These are phyloP conservation scores for Chlamydotis undulata DNA, from an alignment of 2,113 vertebrate species.

Conservation along the genomic window DNA sequence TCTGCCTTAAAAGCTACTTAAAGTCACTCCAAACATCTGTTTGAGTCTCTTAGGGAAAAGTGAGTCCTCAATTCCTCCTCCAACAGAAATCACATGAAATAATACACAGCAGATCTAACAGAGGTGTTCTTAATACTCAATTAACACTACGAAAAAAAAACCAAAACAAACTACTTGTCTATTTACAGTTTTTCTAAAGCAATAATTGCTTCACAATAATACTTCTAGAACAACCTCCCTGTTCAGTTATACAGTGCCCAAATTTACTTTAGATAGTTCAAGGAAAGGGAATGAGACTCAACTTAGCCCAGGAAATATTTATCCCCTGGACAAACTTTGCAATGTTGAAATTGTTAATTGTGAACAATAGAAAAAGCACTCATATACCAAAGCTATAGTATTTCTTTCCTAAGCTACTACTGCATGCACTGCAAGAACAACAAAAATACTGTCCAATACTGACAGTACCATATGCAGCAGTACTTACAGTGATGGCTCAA, in stretches of 20 bases:
- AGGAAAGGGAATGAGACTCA: background rate
- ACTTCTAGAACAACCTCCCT: background rate
- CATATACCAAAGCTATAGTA: background rate
- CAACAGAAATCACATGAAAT: background rate
- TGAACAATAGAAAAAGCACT: background rate
- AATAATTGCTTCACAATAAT: background rate
- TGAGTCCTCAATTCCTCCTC: background rate
- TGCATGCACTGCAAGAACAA: background rate
- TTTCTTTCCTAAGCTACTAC: background rate
- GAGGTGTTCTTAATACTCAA: background rate
- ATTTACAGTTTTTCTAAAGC: background rate
- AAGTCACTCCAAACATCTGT: background rate
- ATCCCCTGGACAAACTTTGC: background rate
- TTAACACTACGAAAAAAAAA: background rate
- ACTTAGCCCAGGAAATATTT: background rate
- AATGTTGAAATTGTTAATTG: background rate
- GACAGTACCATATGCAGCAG: background rate
- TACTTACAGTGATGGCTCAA: accelerated
- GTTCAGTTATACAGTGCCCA: background rate
- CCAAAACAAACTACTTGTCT: background rate
- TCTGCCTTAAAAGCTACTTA: background rate
- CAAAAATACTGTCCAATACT: background rate
- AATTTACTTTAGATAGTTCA: background rate
- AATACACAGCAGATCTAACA: background rate
- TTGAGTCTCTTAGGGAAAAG: background rate